Evolutionary conservation across 30 jellyfish, hydroid and myxozoan genomes (phyloP).

Genomic region (Chironex yamaguchii): DNA sequence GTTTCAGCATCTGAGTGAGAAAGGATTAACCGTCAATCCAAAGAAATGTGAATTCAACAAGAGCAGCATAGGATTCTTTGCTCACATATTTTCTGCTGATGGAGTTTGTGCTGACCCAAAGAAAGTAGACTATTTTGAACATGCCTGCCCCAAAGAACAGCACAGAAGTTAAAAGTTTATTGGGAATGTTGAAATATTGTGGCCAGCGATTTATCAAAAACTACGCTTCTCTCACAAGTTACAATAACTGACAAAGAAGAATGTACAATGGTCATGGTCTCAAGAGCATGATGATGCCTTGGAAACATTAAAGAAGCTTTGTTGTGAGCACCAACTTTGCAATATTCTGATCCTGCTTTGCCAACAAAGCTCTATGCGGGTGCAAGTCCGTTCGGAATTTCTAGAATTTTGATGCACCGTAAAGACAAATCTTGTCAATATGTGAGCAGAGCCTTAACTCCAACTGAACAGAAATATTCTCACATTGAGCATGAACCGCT

Average conservation of each 20-base stretch:
- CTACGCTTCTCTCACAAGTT: too few species aligned
- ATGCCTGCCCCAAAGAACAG: slow-evolving; percentile 52
- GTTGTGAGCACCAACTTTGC: slow-evolving; percentile 43
- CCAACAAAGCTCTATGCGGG: slow-evolving; percentile 7
- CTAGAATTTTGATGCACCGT: too few species aligned
- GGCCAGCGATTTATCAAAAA: too few species aligned
- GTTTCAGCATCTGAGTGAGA: too few species aligned
- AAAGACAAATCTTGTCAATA: too few species aligned
- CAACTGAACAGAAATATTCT: slow-evolving; percentile 57
- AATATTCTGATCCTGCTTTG: slow-evolving; percentile 44
- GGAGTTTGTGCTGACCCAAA: slow-evolving; percentile 40
- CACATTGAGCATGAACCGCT: slow-evolving; percentile 64
- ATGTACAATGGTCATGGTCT: slow-evolving; percentile 44
- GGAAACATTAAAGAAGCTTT: slow-evolving; percentile 29
- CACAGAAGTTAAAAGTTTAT: slow-evolving; percentile 9
- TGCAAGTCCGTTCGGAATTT: too few species aligned
- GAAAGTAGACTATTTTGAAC: slow-evolving; percentile 14
- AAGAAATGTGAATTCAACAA: slow-evolving; percentile 37
- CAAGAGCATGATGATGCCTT: background rate
- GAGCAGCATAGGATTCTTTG: slow-evolving; percentile 17
- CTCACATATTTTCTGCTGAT: slow-evolving; percentile 20
- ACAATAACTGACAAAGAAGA: too few species aligned
- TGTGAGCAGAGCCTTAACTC: slow-evolving; percentile 63
- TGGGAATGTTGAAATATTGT: slow-evolving; percentile 59
- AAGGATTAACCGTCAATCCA: too few species aligned